A percentile compares a stretch with the other conserved stretches of the same genome.
Evolutionary conservation across 2,113 vertebrate species (phyloP).

Genomic region (Camelus dromedarius): DNA sequence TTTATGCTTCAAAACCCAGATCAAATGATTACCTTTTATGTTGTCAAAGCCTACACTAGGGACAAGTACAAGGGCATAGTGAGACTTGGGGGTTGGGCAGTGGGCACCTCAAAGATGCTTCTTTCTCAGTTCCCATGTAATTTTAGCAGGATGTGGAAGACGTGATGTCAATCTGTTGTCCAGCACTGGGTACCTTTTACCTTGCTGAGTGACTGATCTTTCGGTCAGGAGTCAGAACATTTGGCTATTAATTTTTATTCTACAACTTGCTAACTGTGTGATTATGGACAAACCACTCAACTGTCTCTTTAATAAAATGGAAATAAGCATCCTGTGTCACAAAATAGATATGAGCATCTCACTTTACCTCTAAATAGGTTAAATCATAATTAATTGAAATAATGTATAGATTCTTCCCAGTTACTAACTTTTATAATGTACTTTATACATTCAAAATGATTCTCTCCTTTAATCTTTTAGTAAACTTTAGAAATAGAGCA

Average conservation of each 20-base stretch:
- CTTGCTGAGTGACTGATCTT: background rate
- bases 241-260: background rate
- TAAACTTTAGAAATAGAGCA: background rate
- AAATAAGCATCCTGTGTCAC: background rate
- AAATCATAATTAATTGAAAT: conserved; percentile 12
- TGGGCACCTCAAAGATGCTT: background rate
- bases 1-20: background rate
- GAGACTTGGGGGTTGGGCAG: background rate
- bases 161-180: rapidly evolving
- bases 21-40: background rate
- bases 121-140: background rate
- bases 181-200: rapidly evolving
- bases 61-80: background rate
- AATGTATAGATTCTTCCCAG: background rate
- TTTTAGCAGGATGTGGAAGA: background rate
- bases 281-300: background rate
- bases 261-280: background rate
- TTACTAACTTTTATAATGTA: background rate
- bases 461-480: conserved; percentile 18
- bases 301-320: background rate
- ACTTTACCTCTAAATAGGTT: background rate
- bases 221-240: background rate
- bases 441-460: background rate
- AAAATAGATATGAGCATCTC: background rate
- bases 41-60: background rate